These are phyloP conservation scores for Psittacula echo DNA, from an alignment of 2,797 vertebrate species.

Conservation along the genomic window DNA sequence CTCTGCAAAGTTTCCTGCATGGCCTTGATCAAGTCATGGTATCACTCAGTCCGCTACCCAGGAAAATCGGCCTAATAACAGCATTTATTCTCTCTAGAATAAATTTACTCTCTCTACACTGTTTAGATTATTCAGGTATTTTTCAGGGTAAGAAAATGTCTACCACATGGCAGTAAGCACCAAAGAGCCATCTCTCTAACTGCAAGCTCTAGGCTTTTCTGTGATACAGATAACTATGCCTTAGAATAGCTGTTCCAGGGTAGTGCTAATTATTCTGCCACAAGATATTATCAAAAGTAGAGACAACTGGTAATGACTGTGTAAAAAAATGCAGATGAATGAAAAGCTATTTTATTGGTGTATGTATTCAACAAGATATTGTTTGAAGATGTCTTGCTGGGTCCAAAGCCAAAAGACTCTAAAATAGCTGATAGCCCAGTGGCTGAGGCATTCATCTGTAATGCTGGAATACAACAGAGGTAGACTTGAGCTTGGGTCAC, in stretches of 20 bases:
- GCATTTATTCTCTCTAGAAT: background rate
- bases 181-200: background rate
- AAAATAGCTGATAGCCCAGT: background rate
- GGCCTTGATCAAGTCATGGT: background rate
- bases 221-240: background rate
- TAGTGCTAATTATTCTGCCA: background rate
- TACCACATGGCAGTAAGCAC: background rate
- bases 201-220: background rate
- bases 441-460: background rate
- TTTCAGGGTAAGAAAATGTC: background rate
- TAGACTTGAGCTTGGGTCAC: background rate
- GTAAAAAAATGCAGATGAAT: background rate
- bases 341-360: background rate
- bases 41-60: background rate
- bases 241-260: background rate
- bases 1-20: background rate
- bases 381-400: background rate
- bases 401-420: background rate
- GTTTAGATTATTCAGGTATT: background rate
- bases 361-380: background rate
- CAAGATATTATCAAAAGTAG: background rate
- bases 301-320: background rate
- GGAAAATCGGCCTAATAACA: constrained; percentile 4
- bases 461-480: background rate
- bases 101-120: background rate